Evolutionary conservation across 2,888 invertebrate species (phyloP), one percentile per base, ranked within the genome.

Genomic region (Leptogaster cylindrica): DNA sequence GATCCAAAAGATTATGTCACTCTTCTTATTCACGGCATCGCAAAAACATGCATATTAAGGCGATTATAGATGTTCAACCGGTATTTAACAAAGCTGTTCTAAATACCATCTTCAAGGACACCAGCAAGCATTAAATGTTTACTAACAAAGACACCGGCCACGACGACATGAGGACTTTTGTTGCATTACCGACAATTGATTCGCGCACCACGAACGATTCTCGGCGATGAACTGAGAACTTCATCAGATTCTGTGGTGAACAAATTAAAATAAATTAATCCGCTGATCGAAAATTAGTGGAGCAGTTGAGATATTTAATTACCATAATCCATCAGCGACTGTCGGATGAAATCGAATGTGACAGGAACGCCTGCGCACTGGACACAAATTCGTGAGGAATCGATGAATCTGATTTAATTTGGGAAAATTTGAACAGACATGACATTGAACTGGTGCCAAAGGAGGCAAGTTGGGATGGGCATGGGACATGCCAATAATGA

Each of bases 11-110:
- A 39, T 39, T 39, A 39, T 39, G 39, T 39, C 39, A 39, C 10
- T 39, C n/a, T n/a, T n/a, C n/a, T n/a, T n/a, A 39, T 6, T 10
- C 10, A 8, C 6, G 39, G 3, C 39, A 39, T 39, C 41, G 3
- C 18, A 41, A 5, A 7, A 14, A 10, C 1, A 41, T 2, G 41
- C 6, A 41, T 41, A 14, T 41, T 41, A 14, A 4, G 16, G 8
- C 2, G 14, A 16, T 14, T 41, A 18, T 41, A 41, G 18, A 3
- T 7, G 16, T 10, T 2, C 10, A 41, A 41, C 41, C 41, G 41
- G 41, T 41, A 7, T 41, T 41, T 41, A 18, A 41, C 16, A 41
- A 41, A 41, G n/a, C n/a, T 16, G 12, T 41, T 41, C 41, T 41
- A 41, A 41, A 41, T 41, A 41, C 41, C 41, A 18, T 41, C 16